phyloP scores from a whole-genome alignment of 2,113 vertebrate species.

The human region DNA sequence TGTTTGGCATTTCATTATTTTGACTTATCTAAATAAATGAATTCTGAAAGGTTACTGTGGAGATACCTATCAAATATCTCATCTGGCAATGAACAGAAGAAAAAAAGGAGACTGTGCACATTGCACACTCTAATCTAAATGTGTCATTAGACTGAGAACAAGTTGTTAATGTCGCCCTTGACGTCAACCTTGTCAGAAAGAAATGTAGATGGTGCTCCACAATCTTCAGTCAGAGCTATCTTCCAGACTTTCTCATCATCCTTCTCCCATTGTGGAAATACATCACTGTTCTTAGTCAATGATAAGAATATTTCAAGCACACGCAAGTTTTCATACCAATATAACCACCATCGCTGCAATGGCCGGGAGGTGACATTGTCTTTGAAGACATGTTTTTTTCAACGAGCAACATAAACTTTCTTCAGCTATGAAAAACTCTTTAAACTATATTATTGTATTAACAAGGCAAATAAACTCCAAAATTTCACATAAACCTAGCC shows the following conservation, averaged over 20 bases:
- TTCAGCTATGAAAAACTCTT: not conserved
- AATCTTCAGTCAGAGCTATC: slow-evolving; percentile 64
- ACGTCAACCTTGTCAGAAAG: slow-evolving; percentile 79
- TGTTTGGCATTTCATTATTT: slow-evolving; percentile 85
- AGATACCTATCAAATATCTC: slow-evolving; percentile 81
- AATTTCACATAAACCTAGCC: not conserved
- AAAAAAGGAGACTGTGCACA: slow-evolving; percentile 72
- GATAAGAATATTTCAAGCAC: slow-evolving; percentile 45
- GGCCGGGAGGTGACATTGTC: not conserved
- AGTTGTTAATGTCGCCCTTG: slow-evolving; percentile 81
- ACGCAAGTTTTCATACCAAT: not conserved
- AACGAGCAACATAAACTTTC: not conserved
- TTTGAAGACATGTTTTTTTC: not conserved
- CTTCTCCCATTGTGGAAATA: slow-evolving; percentile 38
- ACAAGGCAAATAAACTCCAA: not conserved
- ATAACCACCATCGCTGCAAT: not conserved
- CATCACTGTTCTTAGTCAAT: slow-evolving; percentile 49
- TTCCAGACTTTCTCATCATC: slow-evolving; percentile 51
- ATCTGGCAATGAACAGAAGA: slow-evolving; percentile 76
- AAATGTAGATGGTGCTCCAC: slow-evolving; percentile 57
- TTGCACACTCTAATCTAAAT: slow-evolving; percentile 80
- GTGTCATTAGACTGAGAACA: slow-evolving; percentile 80
- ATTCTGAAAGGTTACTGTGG: slow-evolving; percentile 83
- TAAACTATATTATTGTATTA: not conserved
- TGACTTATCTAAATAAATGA: slow-evolving; percentile 83